Percentiles rank a stretch among this genome's conserved stretches.
Evolutionary conservation across 2,888 invertebrate species (phyloP).

Genomic region (Andrena dorsata): DNA sequence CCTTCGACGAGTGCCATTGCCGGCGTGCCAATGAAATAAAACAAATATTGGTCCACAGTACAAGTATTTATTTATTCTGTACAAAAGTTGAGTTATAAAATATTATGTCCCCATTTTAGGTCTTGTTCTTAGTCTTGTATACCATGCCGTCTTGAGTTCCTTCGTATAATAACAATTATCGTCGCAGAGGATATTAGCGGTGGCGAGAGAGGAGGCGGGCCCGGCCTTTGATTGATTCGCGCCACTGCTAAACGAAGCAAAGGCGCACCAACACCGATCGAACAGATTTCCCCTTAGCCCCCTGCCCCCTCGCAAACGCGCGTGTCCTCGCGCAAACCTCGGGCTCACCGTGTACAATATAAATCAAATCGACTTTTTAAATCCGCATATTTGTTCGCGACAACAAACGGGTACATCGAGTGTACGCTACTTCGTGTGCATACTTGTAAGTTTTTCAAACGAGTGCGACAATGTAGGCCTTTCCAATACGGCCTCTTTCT

Average conservation of each 20-base stretch:
- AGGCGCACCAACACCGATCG: conserved; percentile 26
- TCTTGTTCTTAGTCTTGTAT: conserved; percentile 83
- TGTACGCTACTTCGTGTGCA: conserved; percentile 73
- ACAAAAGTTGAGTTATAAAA: conserved; percentile 84
- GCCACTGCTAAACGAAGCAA: conserved; percentile 22
- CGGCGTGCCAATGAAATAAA: conserved; percentile 78
- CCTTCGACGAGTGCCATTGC: conserved; percentile 9
- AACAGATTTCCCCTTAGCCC: conserved; percentile 13
- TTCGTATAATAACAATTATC: conserved; percentile 81
- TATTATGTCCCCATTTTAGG: conserved; percentile 83
- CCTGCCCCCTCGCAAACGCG: conserved; percentile 41
- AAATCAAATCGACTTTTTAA: conserved; percentile 76
- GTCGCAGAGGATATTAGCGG: conserved; percentile 74
- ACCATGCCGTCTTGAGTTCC: conserved; percentile 81
- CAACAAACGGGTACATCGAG: conserved; percentile 79
- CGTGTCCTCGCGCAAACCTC: conserved; percentile 65
- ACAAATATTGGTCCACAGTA: conserved; percentile 84
- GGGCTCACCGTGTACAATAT: conserved; percentile 77
- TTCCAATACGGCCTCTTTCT: conserved; percentile 43
- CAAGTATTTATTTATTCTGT: conserved; percentile 84
- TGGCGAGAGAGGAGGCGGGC: conserved; percentile 59
- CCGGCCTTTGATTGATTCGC: conserved; percentile 26
- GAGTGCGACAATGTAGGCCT: conserved; percentile 71
- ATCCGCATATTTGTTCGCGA: conserved; percentile 74
- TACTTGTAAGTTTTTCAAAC: conserved; percentile 70